These are phyloP conservation scores for Rafetus swinhoei DNA, from an alignment of 2,113 vertebrate genomes.

Conservation along the genomic window DNA sequence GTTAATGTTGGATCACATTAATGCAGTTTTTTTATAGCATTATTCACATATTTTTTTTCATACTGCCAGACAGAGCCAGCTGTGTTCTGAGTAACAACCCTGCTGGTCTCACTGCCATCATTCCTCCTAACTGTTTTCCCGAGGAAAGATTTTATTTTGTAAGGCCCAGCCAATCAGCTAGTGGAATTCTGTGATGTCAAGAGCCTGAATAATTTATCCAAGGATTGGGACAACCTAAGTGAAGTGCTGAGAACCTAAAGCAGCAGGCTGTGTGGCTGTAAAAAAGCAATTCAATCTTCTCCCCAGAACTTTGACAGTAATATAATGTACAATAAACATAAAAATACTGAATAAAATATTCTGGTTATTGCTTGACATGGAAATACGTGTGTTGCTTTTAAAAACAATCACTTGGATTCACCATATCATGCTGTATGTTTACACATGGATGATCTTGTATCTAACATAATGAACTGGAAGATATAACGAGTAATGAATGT, in stretches of 20 bases:
- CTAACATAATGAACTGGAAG: slow-evolving; percentile 4
- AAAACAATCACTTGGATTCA: slow-evolving; percentile 2
- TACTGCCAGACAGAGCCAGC: slow-evolving; percentile 45
- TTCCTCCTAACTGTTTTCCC: slow-evolving; percentile 77
- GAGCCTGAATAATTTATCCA: slow-evolving; percentile 80
- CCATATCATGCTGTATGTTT: not conserved
- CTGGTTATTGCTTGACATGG: not conserved
- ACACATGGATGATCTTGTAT: slow-evolving; percentile 4
- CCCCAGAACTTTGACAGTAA: slow-evolving; percentile 1
- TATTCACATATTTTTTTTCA: slow-evolving; percentile 9
- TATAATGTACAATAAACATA: not conserved
- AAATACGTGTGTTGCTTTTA: slow-evolving; percentile 2
- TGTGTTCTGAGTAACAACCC: slow-evolving; percentile 63
- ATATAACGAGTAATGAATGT: not conserved
- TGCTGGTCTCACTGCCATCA: slow-evolving; percentile 79
- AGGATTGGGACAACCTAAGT: slow-evolving; percentile 52
- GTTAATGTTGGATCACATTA: not conserved
- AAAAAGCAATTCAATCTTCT: slow-evolving; percentile 39
- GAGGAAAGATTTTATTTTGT: slow-evolving; percentile 65
- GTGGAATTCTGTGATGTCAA: slow-evolving; percentile 81
- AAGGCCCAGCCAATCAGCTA: slow-evolving; percentile 76
- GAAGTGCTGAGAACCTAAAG: slow-evolving; percentile 20
- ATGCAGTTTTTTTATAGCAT: slow-evolving; percentile 54
- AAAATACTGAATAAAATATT: slow-evolving; percentile 10
- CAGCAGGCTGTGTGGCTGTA: slow-evolving; percentile 44